Base-by-base conservation (phyloP, 2,797 vertebrate genomes). In the Hipposideros larvatus region DNA sequence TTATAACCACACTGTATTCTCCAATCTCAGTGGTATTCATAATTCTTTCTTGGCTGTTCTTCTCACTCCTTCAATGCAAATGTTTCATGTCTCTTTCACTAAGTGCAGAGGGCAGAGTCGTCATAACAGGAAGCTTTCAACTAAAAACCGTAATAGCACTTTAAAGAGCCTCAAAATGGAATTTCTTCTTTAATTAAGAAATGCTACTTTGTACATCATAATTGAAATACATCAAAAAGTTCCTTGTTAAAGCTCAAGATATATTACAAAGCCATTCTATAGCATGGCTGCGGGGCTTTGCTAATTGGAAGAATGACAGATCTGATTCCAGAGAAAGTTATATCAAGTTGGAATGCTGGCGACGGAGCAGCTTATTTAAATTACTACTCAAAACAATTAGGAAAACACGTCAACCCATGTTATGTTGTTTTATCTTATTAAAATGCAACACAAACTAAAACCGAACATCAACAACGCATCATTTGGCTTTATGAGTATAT, bases 281-380 rank as follows among this genome's bases (percentile, higher is more conserved):
- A 78, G 79, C 66, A 95, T n/a, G 57, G 63, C 66, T 97, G 86
- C 82, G 83, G 71, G 90, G 96, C 85, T 97, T 93, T 53, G 15
- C 28, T 98, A 97, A 97, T 98, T 98, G 96, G 66, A 96, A 96
- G 70, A 97, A 95, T 87, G 70, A 94, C 53, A 96, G 24, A 55
- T 83, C 24, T 92, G 90, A 57, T 83, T 93, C 11, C 0, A 31
- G 7, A 86, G 34, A 90, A 97, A 96, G 28, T 83, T 93, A 57
- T 77, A n/a, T 59, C 70, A 70, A 55, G 63, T 77, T 53, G 2
- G 73, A 84, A 91, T 66, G 31, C 75, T 79, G 53, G 89, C 66
- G 59, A 96, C 7, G 22, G 75, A 95, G 46, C 16, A 71, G 15
- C 21, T 96, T 91, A 77, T 91, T 96, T 84, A 96, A 94, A 96